Conservation (phyloP, 2,888 invertebrate species). For the Tyria jacobaeae region DNA sequence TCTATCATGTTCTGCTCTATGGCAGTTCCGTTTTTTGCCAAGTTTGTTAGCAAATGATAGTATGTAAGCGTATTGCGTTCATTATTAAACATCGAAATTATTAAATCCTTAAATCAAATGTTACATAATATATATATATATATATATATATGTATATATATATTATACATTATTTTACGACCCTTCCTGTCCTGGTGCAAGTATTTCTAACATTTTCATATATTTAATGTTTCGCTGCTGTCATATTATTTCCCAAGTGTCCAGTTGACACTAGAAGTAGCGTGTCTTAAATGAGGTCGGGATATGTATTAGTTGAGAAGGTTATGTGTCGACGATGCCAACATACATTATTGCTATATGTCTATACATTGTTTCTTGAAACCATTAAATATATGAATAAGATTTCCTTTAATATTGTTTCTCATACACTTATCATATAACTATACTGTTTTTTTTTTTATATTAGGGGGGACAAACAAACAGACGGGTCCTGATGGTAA, state of each 20-base stretch:
- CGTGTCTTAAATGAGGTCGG: slow-evolving; percentile 68
- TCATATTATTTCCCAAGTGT: slow-evolving; percentile 74
- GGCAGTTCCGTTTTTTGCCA: neutral
- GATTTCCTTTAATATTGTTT: no score
- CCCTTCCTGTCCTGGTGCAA: neutral
- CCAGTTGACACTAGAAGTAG: slow-evolving; percentile 40
- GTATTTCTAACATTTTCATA: no score
- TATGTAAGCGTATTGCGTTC: no score
- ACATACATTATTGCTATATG: no score
- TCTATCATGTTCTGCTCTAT: neutral
- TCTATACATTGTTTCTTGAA: neutral
- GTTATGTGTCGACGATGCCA: slow-evolving; percentile 62
- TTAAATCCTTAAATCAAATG: neutral
- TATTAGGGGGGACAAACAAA: no score
- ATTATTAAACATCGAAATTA: neutral
- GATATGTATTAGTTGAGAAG: slow-evolving; percentile 77
- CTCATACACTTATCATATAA: no score
- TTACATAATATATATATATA: neutral
- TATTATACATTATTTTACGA: neutral
- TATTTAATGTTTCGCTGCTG: slow-evolving; percentile 72
- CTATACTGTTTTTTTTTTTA: no score
- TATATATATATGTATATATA: no score
- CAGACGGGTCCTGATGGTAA: no score
- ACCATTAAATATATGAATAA: neutral
- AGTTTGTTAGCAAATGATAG: neutral